Conservation (phyloP, 2,113 vertebrate genomes). For the Halcyon malimbica region DNA sequence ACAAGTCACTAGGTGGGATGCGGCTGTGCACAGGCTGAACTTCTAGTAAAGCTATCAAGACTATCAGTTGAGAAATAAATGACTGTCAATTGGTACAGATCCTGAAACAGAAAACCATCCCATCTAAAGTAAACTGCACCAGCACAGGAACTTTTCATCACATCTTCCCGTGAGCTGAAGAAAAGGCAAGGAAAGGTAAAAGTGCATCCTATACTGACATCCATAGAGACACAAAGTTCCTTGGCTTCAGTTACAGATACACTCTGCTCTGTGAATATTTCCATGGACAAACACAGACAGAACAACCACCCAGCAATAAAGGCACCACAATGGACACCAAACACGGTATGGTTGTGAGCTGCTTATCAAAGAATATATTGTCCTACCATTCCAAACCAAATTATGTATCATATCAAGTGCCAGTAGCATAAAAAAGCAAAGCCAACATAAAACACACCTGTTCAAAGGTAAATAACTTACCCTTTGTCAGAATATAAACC, state of each 20-base stretch:
- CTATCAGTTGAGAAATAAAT: not conserved
- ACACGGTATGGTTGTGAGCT: not conserved
- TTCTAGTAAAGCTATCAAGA: not conserved
- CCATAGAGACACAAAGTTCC: not conserved
- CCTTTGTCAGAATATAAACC: not conserved
- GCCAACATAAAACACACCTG: not conserved
- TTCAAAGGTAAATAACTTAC: not conserved
- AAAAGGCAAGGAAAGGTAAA: not conserved
- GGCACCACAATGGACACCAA: not conserved
- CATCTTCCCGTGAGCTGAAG: not conserved
- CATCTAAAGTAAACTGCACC: not conserved
- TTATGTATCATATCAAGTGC: not conserved
- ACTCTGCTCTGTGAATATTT: not conserved
- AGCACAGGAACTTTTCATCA: not conserved
- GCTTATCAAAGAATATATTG: not conserved
- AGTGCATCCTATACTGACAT: not conserved
- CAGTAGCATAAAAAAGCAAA: not conserved
- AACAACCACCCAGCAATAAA: not conserved
- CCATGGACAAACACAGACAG: not conserved
- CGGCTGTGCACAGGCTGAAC: not conserved
- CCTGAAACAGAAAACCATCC: not conserved
- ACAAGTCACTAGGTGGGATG: not conserved
- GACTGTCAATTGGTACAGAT: not conserved
- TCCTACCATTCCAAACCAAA: not conserved
- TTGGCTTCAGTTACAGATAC: not conserved